These are phyloP conservation scores for Emys orbicularis DNA, from an alignment of 2,797 vertebrate genomes.

Conservation along the genomic window DNA sequence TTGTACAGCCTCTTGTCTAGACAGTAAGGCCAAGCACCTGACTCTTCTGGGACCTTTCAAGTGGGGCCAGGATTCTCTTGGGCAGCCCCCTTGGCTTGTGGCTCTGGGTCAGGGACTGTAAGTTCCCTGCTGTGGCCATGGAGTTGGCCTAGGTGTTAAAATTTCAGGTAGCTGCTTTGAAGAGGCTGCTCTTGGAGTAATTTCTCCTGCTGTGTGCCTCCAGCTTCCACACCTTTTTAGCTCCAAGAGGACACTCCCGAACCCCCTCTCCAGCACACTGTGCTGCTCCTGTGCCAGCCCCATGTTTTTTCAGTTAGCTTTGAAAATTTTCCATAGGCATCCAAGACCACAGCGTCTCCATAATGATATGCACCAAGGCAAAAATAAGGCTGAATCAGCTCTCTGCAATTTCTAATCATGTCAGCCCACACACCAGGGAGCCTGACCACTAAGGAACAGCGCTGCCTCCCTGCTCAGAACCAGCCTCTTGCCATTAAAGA, in stretches of 20 bases:
- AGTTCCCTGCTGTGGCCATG: not conserved
- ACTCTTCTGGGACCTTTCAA: not conserved
- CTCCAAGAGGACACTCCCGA: not conserved
- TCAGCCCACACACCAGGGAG: slow-evolving; percentile 1
- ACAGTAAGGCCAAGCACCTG: not conserved
- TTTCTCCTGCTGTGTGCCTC: not conserved
- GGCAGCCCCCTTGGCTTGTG: not conserved
- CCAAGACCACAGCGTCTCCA: not conserved
- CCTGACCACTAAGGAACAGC: not conserved
- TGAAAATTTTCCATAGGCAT: not conserved
- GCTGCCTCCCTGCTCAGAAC: not conserved
- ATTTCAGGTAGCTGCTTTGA: not conserved
- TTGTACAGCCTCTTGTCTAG: not conserved
- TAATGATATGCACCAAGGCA: not conserved
- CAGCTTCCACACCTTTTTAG: not conserved
- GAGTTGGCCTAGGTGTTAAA: not conserved
- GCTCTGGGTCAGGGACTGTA: not conserved
- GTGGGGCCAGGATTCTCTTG: not conserved
- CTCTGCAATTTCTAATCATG: not conserved
- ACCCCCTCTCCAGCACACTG: not conserved
- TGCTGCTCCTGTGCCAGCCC: not conserved
- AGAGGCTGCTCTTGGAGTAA: not conserved
- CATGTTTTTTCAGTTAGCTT: slow-evolving; percentile 16
- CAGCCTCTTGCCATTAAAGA: not conserved
- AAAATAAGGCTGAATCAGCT: not conserved